Conservation (phyloP, 2,888 invertebrate genomes). For the Cerceris ruficornis region DNA sequence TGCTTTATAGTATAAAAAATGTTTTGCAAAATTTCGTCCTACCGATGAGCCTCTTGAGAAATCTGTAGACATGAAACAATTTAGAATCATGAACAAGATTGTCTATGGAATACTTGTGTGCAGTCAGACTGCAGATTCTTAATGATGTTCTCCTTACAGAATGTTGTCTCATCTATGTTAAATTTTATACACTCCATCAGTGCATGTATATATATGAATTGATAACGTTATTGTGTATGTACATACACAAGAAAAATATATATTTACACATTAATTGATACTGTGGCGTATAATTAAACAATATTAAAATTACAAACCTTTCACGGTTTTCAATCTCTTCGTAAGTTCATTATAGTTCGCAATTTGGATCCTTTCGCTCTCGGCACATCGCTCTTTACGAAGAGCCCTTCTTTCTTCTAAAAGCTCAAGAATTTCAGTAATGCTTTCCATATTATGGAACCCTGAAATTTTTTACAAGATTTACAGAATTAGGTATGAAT, state of each 20-base stretch:
- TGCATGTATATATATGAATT: too few species aligned
- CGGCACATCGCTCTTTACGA: constrained; percentile 11
- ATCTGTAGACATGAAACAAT: constrained; percentile 66
- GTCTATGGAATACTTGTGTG: constrained; percentile 65
- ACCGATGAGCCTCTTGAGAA: constrained; percentile 70
- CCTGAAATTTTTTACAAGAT: too few species aligned
- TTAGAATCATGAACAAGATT: constrained; percentile 65
- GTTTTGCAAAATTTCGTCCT: constrained; percentile 12
- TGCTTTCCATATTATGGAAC: constrained; percentile 39
- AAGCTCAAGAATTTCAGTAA: constrained; percentile 13
- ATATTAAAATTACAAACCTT: constrained; percentile 23
- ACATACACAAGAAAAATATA: constrained; percentile 1
- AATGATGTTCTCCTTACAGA: constrained; percentile 53
- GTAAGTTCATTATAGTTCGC: constrained; percentile 29
- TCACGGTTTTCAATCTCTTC: constrained; percentile 10
- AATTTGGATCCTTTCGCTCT: constrained; percentile 23
- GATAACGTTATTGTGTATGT: too few species aligned
- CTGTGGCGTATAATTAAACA: neutral
- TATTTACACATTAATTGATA: neutral
- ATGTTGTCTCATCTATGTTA: constrained; percentile 36
- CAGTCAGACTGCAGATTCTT: constrained; percentile 66
- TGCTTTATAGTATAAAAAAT: neutral
- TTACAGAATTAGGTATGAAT: too few species aligned
- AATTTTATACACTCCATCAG: neutral
- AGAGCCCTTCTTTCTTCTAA: constrained; percentile 17